Conservation (phyloP, 2,113 vertebrate species). For the Leucosticte australis region DNA sequence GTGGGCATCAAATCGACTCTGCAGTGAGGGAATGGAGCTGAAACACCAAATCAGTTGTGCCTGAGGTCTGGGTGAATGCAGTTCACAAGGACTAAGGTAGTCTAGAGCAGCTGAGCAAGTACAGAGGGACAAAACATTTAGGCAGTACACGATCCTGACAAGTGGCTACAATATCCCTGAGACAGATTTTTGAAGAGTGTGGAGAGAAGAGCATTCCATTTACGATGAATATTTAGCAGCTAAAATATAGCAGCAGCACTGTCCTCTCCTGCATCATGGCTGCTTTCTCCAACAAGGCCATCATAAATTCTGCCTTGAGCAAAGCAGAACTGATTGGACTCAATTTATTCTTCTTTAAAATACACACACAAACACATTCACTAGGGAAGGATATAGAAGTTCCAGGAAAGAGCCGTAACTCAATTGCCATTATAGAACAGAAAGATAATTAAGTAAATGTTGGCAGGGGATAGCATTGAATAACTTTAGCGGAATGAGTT, state of each 20-base stretch:
- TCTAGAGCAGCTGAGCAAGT: not conserved
- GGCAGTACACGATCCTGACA: not conserved
- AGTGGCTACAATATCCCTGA: not conserved
- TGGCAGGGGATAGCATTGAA: constrained; percentile 51
- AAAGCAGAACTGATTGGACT: constrained; percentile 35
- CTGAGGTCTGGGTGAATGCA: not conserved
- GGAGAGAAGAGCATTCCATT: not conserved
- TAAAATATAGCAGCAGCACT: constrained; percentile 13
- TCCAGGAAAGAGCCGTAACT: constrained; percentile 65
- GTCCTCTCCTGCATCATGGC: not conserved
- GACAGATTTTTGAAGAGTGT: not conserved
- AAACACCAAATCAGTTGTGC: not conserved
- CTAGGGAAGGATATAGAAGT: constrained; percentile 37
- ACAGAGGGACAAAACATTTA: not conserved
- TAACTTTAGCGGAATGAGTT: constrained; percentile 36
- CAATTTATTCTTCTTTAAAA: constrained; percentile 56
- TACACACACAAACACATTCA: constrained; percentile 37
- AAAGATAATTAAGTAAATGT: constrained; percentile 67
- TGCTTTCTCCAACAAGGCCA: constrained; percentile 12
- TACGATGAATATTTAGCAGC: constrained; percentile 22
- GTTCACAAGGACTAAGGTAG: not conserved
- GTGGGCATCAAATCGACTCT: not conserved
- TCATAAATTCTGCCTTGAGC: constrained; percentile 56
- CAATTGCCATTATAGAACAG: constrained; percentile 61
- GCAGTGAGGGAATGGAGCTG: not conserved